These are phyloP conservation scores for Listronotus bonariensis DNA, from an alignment of 1,140 invertebrate genomes.

Conservation along the genomic window DNA sequence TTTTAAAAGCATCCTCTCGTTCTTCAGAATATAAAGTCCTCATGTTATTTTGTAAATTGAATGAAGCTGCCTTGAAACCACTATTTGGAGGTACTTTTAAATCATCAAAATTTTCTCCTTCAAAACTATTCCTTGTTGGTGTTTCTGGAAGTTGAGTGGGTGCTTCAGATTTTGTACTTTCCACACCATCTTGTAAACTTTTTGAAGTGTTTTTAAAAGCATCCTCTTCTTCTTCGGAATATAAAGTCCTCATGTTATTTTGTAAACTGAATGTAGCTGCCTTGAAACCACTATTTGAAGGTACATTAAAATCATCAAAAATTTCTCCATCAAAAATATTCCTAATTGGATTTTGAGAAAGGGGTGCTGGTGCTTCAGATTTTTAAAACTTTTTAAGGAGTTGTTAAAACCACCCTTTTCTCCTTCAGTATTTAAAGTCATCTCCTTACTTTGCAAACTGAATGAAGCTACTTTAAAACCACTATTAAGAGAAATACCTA, in stretches of 20 bases:
- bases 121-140: slow-evolving; percentile 30
- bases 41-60: no score
- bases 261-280: no score
- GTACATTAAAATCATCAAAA: slow-evolving; percentile 18
- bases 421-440: slow-evolving; percentile 7
- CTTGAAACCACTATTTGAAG: slow-evolving; percentile 11
- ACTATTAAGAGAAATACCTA: background rate
- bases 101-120: slow-evolving; percentile 26
- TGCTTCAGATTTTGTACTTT: no score
- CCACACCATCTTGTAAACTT: background rate
- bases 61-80: no score
- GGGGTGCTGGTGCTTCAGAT: no score
- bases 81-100: background rate
- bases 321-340: slow-evolving; percentile 27
- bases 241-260: slow-evolving; percentile 1
- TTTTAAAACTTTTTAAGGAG: background rate
- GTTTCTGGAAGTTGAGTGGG: no score
- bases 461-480: slow-evolving; percentile 1
- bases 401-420: slow-evolving; percentile 20
- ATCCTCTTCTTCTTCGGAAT: slow-evolving; percentile 16
- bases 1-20: slow-evolving; percentile 16
- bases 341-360: no score
- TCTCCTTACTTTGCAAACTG: no score
- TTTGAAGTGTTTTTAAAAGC: slow-evolving; percentile 8
- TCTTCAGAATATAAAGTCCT: slow-evolving; percentile 9